A percentile compares a stretch with the other conserved stretches of the same genome.
These are phyloP conservation scores for Augiades crinisus DNA, from an alignment of 2,888 invertebrate genomes.

Conservation along the genomic window DNA sequence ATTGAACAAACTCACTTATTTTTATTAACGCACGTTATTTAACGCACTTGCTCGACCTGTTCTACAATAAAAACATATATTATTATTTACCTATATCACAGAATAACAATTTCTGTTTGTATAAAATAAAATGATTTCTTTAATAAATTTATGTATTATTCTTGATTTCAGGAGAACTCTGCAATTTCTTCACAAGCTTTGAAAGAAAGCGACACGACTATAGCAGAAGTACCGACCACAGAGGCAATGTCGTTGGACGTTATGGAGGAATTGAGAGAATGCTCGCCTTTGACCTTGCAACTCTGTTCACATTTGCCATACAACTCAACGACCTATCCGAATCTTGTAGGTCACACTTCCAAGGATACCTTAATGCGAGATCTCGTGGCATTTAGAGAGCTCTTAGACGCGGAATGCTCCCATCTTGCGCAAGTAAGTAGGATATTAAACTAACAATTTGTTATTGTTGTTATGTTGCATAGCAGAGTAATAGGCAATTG, in stretches of 20 bases:
- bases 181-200: slow-evolving; percentile 69
- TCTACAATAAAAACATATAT: too few species aligned
- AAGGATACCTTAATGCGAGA: slow-evolving; percentile 85
- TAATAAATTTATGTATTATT: not conserved
- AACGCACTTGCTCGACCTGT: too few species aligned
- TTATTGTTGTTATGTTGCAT: too few species aligned
- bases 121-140: too few species aligned
- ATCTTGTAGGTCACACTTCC: slow-evolving; percentile 85
- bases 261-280: slow-evolving; percentile 84
- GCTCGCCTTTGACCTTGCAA: slow-evolving; percentile 83
- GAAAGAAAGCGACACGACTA: slow-evolving; percentile 62
- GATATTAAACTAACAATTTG: too few species aligned
- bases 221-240: slow-evolving; percentile 61
- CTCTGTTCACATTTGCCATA: slow-evolving; percentile 88
- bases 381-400: slow-evolving; percentile 90
- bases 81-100: too few species aligned
- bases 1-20: too few species aligned
- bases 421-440: slow-evolving; percentile 85
- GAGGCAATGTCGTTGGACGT: slow-evolving; percentile 60
- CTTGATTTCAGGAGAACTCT: slow-evolving; percentile 63
- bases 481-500: too few species aligned
- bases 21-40: too few species aligned
- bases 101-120: too few species aligned
- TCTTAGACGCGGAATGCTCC: slow-evolving; percentile 96
- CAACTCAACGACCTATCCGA: slow-evolving; percentile 92